Evolutionary conservation across 2,113 vertebrate species (phyloP).

Genomic region (Sceloporus tristichus): DNA sequence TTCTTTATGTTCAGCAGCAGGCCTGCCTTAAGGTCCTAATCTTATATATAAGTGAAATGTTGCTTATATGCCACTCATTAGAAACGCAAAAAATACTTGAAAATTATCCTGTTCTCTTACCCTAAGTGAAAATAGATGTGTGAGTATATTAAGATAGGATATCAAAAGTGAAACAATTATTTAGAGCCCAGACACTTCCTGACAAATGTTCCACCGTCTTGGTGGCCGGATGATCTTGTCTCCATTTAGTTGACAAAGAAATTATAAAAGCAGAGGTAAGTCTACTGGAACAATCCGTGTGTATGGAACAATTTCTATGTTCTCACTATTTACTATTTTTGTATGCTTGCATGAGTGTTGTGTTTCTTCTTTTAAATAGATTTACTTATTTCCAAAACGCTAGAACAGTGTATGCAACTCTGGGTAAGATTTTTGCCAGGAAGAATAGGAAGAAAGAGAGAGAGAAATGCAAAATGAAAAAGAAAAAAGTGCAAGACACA

Average conservation of each 20-base stretch:
- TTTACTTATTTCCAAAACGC: constrained; percentile 66
- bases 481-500: constrained; percentile 43
- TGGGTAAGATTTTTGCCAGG: constrained; percentile 57
- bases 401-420: constrained; percentile 63
- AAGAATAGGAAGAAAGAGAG: constrained; percentile 64
- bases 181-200: neutral
- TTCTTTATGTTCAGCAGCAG: no score
- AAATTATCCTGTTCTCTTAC: no score
- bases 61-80: no score
- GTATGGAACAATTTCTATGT: constrained; percentile 43
- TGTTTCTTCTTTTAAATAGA: neutral
- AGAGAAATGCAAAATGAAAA: constrained; percentile 17
- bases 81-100: no score
- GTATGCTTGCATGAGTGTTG: constrained; percentile 53
- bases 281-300: constrained; percentile 53
- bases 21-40: no score
- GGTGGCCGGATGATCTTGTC: constrained; percentile 57
- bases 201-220: constrained; percentile 62
- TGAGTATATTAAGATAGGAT: no score
- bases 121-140: no score
- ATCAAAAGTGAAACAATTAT: no score
- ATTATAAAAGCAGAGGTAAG: constrained; percentile 63
- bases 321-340: constrained; percentile 60
- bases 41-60: no score
- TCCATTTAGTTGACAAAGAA: constrained; percentile 62